Evolutionary conservation across 2,888 invertebrate species (phyloP).

Genomic region (Aphrophora alni): DNA sequence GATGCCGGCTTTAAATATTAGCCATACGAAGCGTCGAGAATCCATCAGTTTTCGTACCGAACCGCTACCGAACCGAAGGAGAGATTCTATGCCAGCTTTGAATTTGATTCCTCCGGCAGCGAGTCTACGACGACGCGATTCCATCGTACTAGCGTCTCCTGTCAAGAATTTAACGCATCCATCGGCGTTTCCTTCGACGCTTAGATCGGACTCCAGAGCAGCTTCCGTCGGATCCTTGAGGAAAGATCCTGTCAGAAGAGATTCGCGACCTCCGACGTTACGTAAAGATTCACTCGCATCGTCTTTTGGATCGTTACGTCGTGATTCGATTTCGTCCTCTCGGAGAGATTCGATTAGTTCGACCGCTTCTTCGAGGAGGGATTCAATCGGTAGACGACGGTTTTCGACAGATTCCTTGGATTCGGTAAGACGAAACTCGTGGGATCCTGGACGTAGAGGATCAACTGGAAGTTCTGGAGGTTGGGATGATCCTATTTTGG

Average conservation of each 20-base stretch:
- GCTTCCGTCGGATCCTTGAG: conserved; percentile 58
- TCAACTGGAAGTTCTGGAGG: conserved; percentile 67
- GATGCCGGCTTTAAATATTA: conserved; percentile 53
- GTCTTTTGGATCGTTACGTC: conserved; percentile 48
- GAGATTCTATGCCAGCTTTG: conserved; percentile 50
- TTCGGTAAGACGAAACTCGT: conserved; percentile 68
- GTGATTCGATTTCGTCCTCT: conserved; percentile 62
- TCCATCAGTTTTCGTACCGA: conserved; percentile 30
- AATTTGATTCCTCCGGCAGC: conserved; percentile 48
- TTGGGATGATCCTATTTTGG: conserved; percentile 67
- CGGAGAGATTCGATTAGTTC: conserved; percentile 53
- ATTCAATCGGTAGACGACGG: conserved; percentile 59
- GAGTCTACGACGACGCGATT: conserved; percentile 64
- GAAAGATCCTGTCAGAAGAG: conserved; percentile 55
- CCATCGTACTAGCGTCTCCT: conserved; percentile 53
- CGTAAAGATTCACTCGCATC: conserved; percentile 30
- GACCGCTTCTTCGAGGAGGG: conserved; percentile 53
- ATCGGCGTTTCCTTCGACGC: conserved; percentile 71
- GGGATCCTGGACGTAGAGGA: conserved; percentile 71
- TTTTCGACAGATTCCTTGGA: conserved; percentile 77
- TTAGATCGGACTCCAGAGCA: conserved; percentile 66
- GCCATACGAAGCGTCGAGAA: conserved; percentile 14
- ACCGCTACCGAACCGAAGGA: conserved; percentile 56
- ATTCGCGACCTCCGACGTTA: conserved; percentile 42
- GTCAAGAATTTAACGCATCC: conserved; percentile 65